Evolutionary conservation across 1,140 invertebrate genomes (phyloP), one percentile per base, ranked within the genome.

Genomic region (Lepeophtheirus salmonis): DNA sequence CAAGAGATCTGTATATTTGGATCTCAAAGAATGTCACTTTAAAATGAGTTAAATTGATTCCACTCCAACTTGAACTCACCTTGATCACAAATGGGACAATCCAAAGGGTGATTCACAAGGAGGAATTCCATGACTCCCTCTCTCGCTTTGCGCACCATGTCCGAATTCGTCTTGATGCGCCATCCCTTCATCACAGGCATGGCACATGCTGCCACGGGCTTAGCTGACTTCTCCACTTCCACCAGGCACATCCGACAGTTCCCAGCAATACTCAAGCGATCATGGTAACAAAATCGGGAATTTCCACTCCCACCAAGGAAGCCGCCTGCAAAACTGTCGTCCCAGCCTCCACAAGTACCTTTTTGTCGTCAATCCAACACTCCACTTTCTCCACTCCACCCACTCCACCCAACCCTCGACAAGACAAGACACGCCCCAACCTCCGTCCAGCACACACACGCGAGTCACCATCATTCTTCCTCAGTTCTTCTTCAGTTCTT

Each of bases 161-260:
- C 87, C 0, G 94, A 98, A 70, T 98, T 89, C 17, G 96, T 98
- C 73, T 98, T 97, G 12, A 99, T 83, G 65, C 84, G 80, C 88
- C 82, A 84, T 2, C 95, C 96, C 74, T 97, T 97, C 90, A 98
- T 97, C 0, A 98, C 95, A 14, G 96, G 96, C 94, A 98, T 98
- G 1, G 96, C 95, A 75, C 95, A 99, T 4, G 94, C 94, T 51
- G 96, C 96, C n/a, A 97, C 86, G 3, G 95, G 96, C 79, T 89
- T 88, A 1, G 83, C 73, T 50, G 83, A 82, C 70, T 95, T 97
- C 74, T 99, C 96, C 30, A 99, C 91, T 77, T 99, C 96, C 1
- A 99, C 96, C 3, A 99, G 74, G 77, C 96, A 99, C 96, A 99
- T 99, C 64, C 96, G 79, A 69, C 89, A 94, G 72, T 99, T 99